Evolutionary conservation across 1,140 invertebrate genomes (phyloP).

Genomic region (Penaeus chinensis): DNA sequence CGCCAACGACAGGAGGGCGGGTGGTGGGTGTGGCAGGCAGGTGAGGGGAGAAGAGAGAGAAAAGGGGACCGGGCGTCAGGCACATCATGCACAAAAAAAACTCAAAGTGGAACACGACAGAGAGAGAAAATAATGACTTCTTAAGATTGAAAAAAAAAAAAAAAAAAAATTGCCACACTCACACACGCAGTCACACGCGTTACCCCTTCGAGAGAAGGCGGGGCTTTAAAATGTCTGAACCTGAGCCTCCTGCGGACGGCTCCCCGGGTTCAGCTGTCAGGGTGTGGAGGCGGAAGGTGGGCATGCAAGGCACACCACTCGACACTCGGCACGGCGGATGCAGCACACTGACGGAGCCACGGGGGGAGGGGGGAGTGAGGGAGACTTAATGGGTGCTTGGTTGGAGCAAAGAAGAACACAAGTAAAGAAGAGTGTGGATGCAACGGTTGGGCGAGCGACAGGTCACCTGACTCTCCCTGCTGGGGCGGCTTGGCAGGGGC

Average conservation of each 20-base stretch:
- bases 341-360: no score
- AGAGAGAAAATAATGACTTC: no score
- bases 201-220: neutral
- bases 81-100: conserved; percentile 43
- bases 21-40: conserved; percentile 44
- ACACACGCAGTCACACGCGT: conserved; percentile 46
- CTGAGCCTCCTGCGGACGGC: conserved; percentile 15
- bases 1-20: conserved; percentile 43
- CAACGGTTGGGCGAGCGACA: conserved; percentile 7
- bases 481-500: neutral
- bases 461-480: conserved; percentile 51
- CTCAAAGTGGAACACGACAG: no score
- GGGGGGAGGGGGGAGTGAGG: no score
- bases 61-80: conserved; percentile 39
- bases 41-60: conserved; percentile 42
- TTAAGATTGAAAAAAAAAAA: neutral
- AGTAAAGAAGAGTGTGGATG: conserved; percentile 20
- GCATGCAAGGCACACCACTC: no score
- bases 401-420: conserved; percentile 32
- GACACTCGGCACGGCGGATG: no score
- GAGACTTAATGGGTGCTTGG: neutral
- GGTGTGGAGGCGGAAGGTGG: no score
- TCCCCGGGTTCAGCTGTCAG: neutral
- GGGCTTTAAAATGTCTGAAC: no score
- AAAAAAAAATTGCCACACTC: conserved; percentile 21